Evolutionary conservation across 1,140 invertebrate species (phyloP), one percentile per base, ranked within the genome.

Genomic region (Drosophila prosaltans): DNA sequence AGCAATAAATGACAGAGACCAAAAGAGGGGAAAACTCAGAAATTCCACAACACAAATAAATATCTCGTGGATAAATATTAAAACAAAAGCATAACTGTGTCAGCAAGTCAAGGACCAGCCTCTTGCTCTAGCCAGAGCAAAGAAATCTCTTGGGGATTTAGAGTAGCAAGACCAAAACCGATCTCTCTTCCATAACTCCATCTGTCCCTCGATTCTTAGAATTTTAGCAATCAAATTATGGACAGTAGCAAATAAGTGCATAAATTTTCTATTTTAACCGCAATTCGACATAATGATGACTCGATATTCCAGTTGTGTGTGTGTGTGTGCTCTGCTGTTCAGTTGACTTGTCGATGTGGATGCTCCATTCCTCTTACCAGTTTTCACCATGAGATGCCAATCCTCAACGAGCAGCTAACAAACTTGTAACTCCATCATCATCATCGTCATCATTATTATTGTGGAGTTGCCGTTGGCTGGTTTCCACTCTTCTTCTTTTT

Each of bases 201-300:
- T 36, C 32, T 36, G 32, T 26, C 41, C 43, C 59, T 69, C 63
- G 75, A 81, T 77, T 82, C 48, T 70, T 61, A 75, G 64, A 72
- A 63, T 48, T 60, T 54, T 62, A 65, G 45, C 60, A 16, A 57
- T 54, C 32, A 65, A 61, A 71, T 66, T 85, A 82, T 82, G 80
- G 83, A 82, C 72, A 74, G 83, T 83, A 88, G 84, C 80, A 69
- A 86, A 80, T 79, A 86, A 82, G 75, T 86, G 82, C 82, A 83
- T 80, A 72, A 69, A 77, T 86, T 82, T 65, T 30, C 60, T 30
- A 3, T 36, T 36, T 36, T 62, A 67, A 72, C 83, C 69, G 68
- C 80, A 78, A 88, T 89, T 88, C 84, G 73, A 88, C 48, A 65
- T 83, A 80, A 80, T 78, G 85, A 89, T 89, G 84, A 89, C 84